Conservation (phyloP, 2,113 vertebrate genomes). For the Oreamnos americanus region DNA sequence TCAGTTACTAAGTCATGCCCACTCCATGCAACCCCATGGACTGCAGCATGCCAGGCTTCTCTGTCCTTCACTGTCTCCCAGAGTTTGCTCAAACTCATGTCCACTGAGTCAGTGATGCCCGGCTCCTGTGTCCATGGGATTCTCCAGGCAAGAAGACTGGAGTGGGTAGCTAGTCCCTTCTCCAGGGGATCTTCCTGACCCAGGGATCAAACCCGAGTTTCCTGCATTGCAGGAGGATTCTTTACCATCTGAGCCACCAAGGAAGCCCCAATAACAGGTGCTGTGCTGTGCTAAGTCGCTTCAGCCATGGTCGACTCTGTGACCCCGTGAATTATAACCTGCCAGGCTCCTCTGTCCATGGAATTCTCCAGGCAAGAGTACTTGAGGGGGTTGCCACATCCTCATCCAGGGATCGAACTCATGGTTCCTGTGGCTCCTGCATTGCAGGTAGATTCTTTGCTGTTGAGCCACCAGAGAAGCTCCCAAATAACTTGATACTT, state of each 20-base stretch:
- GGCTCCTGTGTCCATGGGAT: neutral
- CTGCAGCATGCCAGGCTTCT: neutral
- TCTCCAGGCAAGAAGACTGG: neutral
- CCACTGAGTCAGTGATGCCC: neutral
- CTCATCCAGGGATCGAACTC: neutral
- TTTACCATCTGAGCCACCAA: neutral
- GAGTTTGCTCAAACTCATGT: neutral
- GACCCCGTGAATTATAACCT: neutral
- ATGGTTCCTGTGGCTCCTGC: neutral
- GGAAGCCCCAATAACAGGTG: neutral
- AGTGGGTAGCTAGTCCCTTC: neutral
- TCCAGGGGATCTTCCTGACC: neutral
- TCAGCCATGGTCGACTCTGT: neutral
- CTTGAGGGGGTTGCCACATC: neutral
- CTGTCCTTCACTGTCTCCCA: neutral
- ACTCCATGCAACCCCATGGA: neutral
- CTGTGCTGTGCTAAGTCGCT: accelerated
- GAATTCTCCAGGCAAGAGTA: neutral
- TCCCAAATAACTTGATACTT: neutral
- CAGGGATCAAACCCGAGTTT: neutral
- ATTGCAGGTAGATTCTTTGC: neutral
- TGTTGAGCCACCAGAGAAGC: neutral
- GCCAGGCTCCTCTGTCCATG: neutral
- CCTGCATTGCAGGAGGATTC: neutral
- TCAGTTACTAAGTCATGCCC: neutral